Evolutionary conservation across 2,113 vertebrate species (phyloP).

Genomic region (Rhynchomys soricoides): DNA sequence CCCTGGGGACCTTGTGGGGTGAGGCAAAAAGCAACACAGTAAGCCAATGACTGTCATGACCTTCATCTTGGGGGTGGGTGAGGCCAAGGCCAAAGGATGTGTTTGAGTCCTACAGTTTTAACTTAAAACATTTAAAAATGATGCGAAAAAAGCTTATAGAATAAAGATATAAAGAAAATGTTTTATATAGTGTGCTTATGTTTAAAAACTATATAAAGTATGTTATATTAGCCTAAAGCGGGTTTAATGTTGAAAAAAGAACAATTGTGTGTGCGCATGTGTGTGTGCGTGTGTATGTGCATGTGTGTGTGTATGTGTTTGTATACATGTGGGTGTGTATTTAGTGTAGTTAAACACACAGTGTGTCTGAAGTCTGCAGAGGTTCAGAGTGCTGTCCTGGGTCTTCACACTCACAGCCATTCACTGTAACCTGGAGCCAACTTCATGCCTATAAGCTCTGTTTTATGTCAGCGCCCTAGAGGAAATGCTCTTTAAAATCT

Average conservation of each 20-base stretch:
- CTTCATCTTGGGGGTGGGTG: not conserved
- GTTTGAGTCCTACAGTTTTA: not conserved
- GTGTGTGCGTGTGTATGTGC: not conserved
- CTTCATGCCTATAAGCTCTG: too few species aligned
- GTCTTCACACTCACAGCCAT: not conserved
- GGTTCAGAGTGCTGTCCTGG: not conserved
- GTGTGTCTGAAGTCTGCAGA: not conserved
- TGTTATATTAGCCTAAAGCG: not conserved
- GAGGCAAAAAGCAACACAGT: not conserved
- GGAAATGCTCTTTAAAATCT: not conserved
- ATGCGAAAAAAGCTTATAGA: not conserved
- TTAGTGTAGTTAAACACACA: not conserved
- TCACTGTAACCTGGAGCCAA: not conserved
- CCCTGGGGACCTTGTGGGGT: not conserved
- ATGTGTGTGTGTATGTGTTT: not conserved
- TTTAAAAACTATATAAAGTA: not conserved
- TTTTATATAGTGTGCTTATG: not conserved
- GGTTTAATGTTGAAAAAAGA: not conserved
- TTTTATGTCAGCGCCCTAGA: not conserved
- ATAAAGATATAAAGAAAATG: not conserved
- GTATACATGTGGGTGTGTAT: accelerated
- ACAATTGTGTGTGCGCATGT: too few species aligned
- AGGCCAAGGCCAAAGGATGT: not conserved
- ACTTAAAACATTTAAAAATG: not conserved
- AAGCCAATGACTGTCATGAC: accelerated